Percentiles rank a stretch among this genome's conserved stretches.
These are phyloP conservation scores for Autographa gamma DNA, from an alignment of 2,888 invertebrate genomes.

Conservation along the genomic window DNA sequence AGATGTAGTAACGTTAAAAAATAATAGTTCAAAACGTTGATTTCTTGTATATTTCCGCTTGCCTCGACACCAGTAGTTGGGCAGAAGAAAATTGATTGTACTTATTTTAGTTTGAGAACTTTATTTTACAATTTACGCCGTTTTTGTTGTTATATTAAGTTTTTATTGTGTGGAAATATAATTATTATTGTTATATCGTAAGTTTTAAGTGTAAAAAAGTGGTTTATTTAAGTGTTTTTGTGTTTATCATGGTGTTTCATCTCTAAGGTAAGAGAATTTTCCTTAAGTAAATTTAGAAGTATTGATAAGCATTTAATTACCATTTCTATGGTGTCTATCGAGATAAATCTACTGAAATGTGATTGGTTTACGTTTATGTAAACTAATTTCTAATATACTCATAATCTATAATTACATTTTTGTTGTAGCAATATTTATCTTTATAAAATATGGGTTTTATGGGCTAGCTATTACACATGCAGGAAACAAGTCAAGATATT, in stretches of 20 bases:
- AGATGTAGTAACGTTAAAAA: constrained; percentile 82
- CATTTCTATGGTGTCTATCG: constrained; percentile 36
- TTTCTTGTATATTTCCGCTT: constrained; percentile 72
- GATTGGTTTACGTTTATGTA: constrained; percentile 24
- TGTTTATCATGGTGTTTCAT: constrained; percentile 70
- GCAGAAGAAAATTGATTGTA: constrained; percentile 60
- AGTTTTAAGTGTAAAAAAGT: constrained; percentile 62
- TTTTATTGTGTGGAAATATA: constrained; percentile 60
- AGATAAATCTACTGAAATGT: constrained; percentile 32
- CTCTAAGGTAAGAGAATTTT: constrained; percentile 63
- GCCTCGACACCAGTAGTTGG: constrained; percentile 62
- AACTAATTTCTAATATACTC: constrained; percentile 16
- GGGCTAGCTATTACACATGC: neutral
- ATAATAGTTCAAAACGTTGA: constrained; percentile 74
- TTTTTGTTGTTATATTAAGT: constrained; percentile 64
- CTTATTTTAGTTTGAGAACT: constrained; percentile 41
- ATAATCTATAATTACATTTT: constrained; percentile 26
- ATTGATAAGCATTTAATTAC: constrained; percentile 54
- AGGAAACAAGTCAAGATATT: neutral
- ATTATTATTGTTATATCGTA: constrained; percentile 57
- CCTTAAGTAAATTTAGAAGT: constrained; percentile 58
- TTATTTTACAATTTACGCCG: constrained; percentile 58
- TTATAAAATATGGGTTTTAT: constrained; percentile 1
- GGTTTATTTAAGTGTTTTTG: constrained; percentile 52
- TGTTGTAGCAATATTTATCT: neutral